Base-by-base conservation (phyloP, 1,140 invertebrate genomes). In the Gonioctena quinquepunctata region DNA sequence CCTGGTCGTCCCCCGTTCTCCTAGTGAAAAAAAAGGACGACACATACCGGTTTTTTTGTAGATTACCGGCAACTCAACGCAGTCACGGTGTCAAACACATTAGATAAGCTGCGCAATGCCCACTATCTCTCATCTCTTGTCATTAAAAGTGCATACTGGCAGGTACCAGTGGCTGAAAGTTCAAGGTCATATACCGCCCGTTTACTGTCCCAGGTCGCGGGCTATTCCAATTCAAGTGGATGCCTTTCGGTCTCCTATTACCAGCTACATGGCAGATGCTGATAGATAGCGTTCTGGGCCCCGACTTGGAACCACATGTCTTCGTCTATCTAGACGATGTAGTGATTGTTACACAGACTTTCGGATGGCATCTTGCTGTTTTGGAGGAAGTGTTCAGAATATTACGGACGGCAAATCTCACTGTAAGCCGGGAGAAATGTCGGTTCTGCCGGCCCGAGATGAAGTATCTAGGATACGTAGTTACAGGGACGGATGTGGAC, bases 321-420 rank as follows among this genome's bases (percentile, higher is more conserved):
- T 75, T 78, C 42, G 64, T 26, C 1, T 82, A 82, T 64, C 48
- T 83, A 22, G 80, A 83, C 69, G 78, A 83, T 26, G 76, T 83
- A 21, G 74, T 83, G 13, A 25, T n/a, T n/a, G n/a, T n/a, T n/a
- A n/a, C n/a, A n/a, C n/a, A n/a, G n/a, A n/a, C n/a, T n/a, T n/a
- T n/a, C n/a, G n/a, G n/a, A n/a, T n/a, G n/a, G n/a, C n/a, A n/a
- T n/a, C n/a, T n/a, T n/a, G n/a, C n/a, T n/a, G n/a, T n/a, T n/a
- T n/a, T n/a, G n/a, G n/a, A n/a, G n/a, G n/a, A n/a, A 25, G n/a
- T 59, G 1, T 59, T 21, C 56, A 18, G 8, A 6, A 18, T 18
- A 6, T 22, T 59, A 16, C 19, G 19, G 6, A 6, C 4, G 13
- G 57, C 57, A 25, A 23, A 80, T 26, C 33, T 80, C 25, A 33